A percentile compares a stretch with the other conserved stretches of the same genome.
phyloP scores from a whole-genome alignment of 2,888 invertebrate species.

The Sinopyrophorus schimmeli region DNA sequence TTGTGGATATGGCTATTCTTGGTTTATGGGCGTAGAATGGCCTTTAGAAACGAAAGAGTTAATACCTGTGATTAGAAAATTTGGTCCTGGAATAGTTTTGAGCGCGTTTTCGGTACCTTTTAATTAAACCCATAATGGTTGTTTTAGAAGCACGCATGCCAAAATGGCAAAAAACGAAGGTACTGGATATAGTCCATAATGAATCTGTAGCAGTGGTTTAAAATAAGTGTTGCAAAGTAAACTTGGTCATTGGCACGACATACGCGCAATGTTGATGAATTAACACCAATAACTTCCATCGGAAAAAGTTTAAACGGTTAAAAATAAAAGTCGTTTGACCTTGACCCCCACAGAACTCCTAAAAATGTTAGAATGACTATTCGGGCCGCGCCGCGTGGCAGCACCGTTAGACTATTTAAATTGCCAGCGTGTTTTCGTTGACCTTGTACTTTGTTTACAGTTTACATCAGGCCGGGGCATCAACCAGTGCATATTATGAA shows the following conservation, averaged over 20 bases:
- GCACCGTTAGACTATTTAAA: constrained; percentile 46
- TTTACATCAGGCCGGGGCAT: constrained; percentile 26
- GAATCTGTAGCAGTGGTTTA: too few species aligned
- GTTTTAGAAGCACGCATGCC: too few species aligned
- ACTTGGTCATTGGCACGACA: constrained; percentile 43
- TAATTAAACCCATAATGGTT: too few species aligned
- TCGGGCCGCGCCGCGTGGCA: constrained; percentile 41
- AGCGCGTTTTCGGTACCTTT: too few species aligned
- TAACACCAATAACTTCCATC: constrained; percentile 37
- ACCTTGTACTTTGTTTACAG: constrained; percentile 43
- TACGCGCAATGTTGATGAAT: constrained; percentile 39
- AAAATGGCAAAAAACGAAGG: too few species aligned
- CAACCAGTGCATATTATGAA: constrained; percentile 18
- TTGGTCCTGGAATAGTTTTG: too few species aligned
- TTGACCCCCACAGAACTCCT: constrained; percentile 31
- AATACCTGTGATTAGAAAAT: too few species aligned
- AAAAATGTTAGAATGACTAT: constrained; percentile 44
- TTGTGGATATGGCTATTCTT: too few species aligned
- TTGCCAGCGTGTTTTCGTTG: constrained; percentile 44
- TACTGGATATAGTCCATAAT: too few species aligned
- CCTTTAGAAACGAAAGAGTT: too few species aligned
- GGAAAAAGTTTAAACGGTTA: constrained; percentile 42
- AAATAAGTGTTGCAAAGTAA: constrained; percentile 42
- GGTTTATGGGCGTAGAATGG: too few species aligned
- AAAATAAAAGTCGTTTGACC: constrained; percentile 48